Conservation (phyloP, 1,140 invertebrate species). For the Lysiphlebus fabarum region DNA sequence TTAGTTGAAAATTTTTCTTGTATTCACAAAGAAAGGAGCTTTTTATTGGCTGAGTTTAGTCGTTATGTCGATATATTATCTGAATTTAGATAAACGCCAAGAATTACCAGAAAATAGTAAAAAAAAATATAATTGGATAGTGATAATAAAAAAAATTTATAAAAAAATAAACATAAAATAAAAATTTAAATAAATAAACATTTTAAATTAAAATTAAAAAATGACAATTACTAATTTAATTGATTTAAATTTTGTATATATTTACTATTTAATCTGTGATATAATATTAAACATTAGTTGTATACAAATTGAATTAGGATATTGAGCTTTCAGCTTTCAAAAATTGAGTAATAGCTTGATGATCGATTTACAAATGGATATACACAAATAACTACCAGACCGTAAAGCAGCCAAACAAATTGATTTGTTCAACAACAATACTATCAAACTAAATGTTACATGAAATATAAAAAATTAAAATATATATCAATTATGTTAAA, state of each 20-base stretch:
- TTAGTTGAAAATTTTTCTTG: no score
- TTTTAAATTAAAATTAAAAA: not conserved
- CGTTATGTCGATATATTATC: slow-evolving; percentile 14
- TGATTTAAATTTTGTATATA: no score
- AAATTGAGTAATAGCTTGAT: slow-evolving; percentile 14
- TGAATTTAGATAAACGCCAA: not conserved
- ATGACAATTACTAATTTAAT: no score
- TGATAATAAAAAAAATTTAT: not conserved
- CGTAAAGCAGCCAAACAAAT: slow-evolving; percentile 1
- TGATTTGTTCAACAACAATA: not conserved
- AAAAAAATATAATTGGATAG: not conserved
- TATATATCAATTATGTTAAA: no score
- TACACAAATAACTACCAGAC: not conserved
- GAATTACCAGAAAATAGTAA: not conserved
- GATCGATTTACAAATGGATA: slow-evolving; percentile 16
- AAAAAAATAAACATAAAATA: not conserved
- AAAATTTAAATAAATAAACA: not conserved
- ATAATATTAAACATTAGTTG: no score
- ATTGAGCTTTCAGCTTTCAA: not conserved
- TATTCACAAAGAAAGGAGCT: not conserved
- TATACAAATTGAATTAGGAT: no score
- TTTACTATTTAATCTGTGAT: no score
- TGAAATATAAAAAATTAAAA: no score
- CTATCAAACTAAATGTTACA: no score
- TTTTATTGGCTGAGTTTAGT: slow-evolving; percentile 12